These are phyloP conservation scores for Tribolium castaneum DNA, from an alignment of 1,140 invertebrate genomes.

Conservation along the genomic window DNA sequence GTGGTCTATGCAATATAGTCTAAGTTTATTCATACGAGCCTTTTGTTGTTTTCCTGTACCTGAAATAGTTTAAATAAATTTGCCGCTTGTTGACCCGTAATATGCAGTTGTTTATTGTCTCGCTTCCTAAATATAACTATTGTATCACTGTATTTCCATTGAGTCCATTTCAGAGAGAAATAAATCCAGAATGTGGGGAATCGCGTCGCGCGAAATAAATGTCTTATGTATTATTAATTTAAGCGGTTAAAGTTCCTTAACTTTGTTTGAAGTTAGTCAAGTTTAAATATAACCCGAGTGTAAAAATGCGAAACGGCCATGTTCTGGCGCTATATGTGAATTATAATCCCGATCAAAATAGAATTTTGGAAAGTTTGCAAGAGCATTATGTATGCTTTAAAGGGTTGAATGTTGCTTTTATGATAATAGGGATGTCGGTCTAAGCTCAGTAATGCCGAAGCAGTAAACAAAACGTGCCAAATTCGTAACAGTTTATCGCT, in stretches of 20 bases:
- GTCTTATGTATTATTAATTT: conserved; percentile 24
- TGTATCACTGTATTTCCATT: background rate
- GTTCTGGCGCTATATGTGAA: background rate
- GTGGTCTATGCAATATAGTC: background rate
- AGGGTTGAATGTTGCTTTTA: conserved; percentile 39
- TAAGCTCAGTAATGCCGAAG: conserved; percentile 35
- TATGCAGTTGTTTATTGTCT: conserved; percentile 25
- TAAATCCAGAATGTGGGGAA: background rate
- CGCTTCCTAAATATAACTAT: conserved; percentile 8
- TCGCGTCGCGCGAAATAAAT: background rate
- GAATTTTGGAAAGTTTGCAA: conserved; percentile 38
- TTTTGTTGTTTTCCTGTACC: conserved; percentile 14
- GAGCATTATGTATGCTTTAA: conserved; percentile 40
- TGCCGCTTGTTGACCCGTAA: conserved; percentile 12
- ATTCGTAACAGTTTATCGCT: conserved; percentile 41
- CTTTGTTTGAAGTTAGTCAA: background rate
- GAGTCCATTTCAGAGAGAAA: background rate
- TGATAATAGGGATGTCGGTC: conserved; percentile 35
- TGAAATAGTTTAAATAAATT: conserved; percentile 34
- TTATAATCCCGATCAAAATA: conserved; percentile 34
- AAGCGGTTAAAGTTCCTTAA: background rate
- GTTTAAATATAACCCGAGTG: background rate
- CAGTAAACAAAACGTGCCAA: conserved; percentile 42
- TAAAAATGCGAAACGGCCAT: conserved; percentile 13
- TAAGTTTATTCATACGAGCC: conserved; percentile 15